These are phyloP conservation scores for Mesopsocus fuscifrons DNA, from an alignment of 2,888 invertebrate species.

Conservation along the genomic window DNA sequence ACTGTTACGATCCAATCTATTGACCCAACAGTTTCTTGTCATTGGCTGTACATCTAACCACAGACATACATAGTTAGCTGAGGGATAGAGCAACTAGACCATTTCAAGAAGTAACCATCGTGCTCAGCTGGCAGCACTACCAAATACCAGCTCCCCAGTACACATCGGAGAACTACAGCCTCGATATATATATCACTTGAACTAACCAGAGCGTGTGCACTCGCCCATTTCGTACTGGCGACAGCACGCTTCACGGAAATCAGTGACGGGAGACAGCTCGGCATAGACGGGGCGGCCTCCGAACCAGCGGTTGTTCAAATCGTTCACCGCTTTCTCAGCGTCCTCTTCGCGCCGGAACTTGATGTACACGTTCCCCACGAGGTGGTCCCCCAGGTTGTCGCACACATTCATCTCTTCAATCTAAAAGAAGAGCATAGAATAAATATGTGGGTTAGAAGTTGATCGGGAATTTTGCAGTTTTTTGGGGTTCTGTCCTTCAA, in stretches of 20 bases:
- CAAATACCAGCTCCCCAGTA: too few species aligned
- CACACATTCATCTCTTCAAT: slow-evolving; percentile 99
- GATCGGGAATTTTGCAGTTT: background rate
- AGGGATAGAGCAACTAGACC: too few species aligned
- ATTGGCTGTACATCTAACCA: too few species aligned
- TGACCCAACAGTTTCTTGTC: too few species aligned
- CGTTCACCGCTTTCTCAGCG: slow-evolving; percentile 92
- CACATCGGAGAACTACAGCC: too few species aligned
- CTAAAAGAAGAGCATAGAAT: slow-evolving; percentile 24
- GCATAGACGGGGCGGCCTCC: slow-evolving; percentile 96
- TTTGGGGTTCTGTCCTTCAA: too few species aligned
- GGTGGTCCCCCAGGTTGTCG: slow-evolving; percentile 95
- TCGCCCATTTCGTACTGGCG: slow-evolving; percentile 99
- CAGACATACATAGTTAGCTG: too few species aligned
- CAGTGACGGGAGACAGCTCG: slow-evolving; percentile 95
- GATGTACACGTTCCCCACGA: slow-evolving; percentile 98
- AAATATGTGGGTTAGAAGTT: slow-evolving; percentile 1
- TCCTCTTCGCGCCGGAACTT: slow-evolving; percentile 98
- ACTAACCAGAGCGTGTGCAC: slow-evolving; percentile 90
- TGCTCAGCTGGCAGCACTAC: too few species aligned
- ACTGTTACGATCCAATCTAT: too few species aligned
- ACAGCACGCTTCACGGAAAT: slow-evolving; percentile 98
- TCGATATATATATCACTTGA: too few species aligned
- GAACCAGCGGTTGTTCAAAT: slow-evolving; percentile 97
- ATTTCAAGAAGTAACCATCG: too few species aligned